These are phyloP conservation scores for Temnothorax curvispinosus DNA, from an alignment of 1,140 invertebrate genomes.

Conservation along the genomic window DNA sequence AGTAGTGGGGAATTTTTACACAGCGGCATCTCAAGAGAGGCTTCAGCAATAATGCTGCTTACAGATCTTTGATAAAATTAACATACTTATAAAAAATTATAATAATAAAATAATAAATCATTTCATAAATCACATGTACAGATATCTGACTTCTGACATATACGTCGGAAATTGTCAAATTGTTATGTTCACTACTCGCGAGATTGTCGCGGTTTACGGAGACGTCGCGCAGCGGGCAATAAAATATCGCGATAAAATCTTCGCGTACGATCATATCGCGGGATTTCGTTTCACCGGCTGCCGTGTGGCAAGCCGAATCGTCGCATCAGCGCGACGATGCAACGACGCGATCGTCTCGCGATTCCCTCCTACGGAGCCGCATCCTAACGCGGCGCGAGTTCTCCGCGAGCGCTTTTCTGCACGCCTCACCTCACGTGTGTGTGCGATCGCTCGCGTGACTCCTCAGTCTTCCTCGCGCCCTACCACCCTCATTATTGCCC, in stretches of 20 bases:
- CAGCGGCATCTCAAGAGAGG: too few relatives aligned
- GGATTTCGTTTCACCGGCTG: slow-evolving; percentile 4
- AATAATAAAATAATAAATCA: too few relatives aligned
- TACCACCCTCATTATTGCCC: background rate
- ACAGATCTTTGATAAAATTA: too few relatives aligned
- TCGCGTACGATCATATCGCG: background rate
- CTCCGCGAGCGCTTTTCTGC: slow-evolving; percentile 68
- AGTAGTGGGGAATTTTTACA: too few relatives aligned
- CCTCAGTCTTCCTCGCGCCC: slow-evolving; percentile 7
- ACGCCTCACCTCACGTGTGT: slow-evolving; percentile 71
- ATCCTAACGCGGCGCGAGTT: slow-evolving; percentile 52
- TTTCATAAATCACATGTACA: too few relatives aligned
- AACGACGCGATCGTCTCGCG: slow-evolving; percentile 68
- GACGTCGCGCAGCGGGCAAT: background rate
- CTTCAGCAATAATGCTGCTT: too few relatives aligned
- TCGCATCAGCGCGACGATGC: too few relatives aligned
- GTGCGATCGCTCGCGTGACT: slow-evolving; percentile 68
- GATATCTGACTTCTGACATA: background rate
- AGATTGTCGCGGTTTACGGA: background rate
- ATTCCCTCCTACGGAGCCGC: slow-evolving; percentile 70
- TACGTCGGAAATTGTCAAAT: background rate
- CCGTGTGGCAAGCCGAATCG: background rate
- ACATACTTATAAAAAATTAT: too few relatives aligned
- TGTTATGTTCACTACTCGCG: background rate
- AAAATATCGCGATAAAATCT: background rate